Base-by-base conservation (phyloP, 1,140 invertebrate genomes). In the Centruroides sculpturatus region DNA sequence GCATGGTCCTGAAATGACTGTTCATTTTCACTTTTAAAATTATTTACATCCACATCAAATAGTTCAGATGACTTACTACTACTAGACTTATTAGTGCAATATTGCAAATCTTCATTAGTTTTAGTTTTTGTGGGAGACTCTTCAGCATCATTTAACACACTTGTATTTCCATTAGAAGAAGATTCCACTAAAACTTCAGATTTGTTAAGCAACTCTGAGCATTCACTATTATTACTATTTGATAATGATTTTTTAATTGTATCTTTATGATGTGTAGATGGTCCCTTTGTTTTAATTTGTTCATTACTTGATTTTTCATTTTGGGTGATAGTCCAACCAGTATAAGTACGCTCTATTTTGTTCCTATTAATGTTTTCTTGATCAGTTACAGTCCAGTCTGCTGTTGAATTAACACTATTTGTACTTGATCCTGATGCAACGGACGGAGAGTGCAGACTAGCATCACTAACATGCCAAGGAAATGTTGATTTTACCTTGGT, bases 331-430 rank as follows among this genome's bases (percentile, higher is more conserved):
- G 57, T 59, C 47, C 47, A 59, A 5, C 59, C 59, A 11, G 35
- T 23, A 55, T n/a, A 59, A 5, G 35, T 12, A 11, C 50, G n/a
- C 6, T 52, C 62, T 35, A 11, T 23, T 23, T 56, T 56, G 3
- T 47, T 41, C 36, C 36, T 47, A 36, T 47, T 34, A 41, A 41
- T 8, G 8, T 41, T 41, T 41, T 62, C 63, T 48, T 65, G 64
- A 12, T 69, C 66, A 23, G 61, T 67, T 3, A 75, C 70, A 47
- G 69, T 68, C 75, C 74, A 75, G 48, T 71, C 73, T 55, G 72
- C 69, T 5, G 74, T 74, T 5, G 74, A 75, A 60, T 72, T 72
- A 5, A 69, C 66, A 67, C 72, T 74, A 48, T 66, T 67, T 34
- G 57, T 64, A 62, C 71, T 73, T 13, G 69, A 69, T 53, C 59